Base-by-base conservation (phyloP, 2,797 vertebrate genomes). In the Melanotaenia maccullochi region DNA sequence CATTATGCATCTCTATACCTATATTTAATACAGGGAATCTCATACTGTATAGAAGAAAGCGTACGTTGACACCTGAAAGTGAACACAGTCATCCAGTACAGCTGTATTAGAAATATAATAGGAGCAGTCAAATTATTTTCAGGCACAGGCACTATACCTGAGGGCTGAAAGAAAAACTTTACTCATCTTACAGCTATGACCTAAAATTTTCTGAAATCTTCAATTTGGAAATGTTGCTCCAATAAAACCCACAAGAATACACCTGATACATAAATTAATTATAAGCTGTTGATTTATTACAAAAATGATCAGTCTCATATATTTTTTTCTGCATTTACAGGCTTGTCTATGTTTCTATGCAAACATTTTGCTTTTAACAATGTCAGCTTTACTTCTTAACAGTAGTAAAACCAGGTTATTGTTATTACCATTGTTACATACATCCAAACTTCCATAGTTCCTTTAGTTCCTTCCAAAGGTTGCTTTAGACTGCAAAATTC, bases 401-500 rank as follows among this genome's bases (percentile, higher is more conserved):
- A 71, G 25, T 25, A 62, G 24, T 25, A 58, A 22, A 54, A 24
- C n/a, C 9, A 36, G 28, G 65, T 38, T 72, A 73, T 71, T 7
- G 28, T 73, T 59, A 61, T 72, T 66, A 83, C 5, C 33, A 7
- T 67, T 76, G 72, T 68, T 30, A 24, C 68, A 61, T 56, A 55
- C 47, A 71, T 0, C 44, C 59, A 22, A 52, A 38, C 63, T 75
- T 72, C 42, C 76, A 35, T 24, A 60, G 11, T 65, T 80, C 35
- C 65, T 68, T 85, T 68, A 56, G 72, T 38, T 82, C 79, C 16
- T 79, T 59, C 44, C 51, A 25, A 54, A 78, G 33, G 55, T 33
- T 20, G 35, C 81, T 75, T 75, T 14, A 55, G 36, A 76, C 35
- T 75, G 83, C 71, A 82, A 81, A 71, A 71, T 9, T 65, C 40